These are phyloP conservation scores for Grammomys surdaster DNA, from an alignment of 2,113 vertebrate species.

Conservation along the genomic window DNA sequence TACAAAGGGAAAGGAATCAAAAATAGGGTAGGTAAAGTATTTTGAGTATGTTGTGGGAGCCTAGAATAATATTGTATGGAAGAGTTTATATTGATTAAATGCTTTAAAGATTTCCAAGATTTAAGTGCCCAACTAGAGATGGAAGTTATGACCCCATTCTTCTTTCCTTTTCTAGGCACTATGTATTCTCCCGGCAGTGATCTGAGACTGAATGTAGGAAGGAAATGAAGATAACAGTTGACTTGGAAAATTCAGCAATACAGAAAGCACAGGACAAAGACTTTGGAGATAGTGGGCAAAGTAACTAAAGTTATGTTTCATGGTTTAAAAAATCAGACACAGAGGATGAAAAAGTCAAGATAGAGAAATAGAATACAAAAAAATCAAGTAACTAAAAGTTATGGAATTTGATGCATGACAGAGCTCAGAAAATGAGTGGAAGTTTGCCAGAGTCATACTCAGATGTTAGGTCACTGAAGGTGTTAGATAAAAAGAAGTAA, in stretches of 20 bases:
- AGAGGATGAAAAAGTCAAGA: background rate
- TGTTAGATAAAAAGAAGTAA: background rate
- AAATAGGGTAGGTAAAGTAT: background rate
- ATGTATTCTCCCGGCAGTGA: background rate
- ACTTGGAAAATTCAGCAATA: background rate
- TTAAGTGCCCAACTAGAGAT: background rate
- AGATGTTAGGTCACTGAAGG: background rate
- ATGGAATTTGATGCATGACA: background rate
- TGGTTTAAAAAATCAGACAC: background rate
- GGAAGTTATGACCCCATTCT: background rate
- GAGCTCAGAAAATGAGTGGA: background rate
- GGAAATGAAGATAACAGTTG: background rate
- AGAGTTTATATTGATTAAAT: constrained; percentile 22
- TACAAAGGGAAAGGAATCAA: constrained; percentile 1
- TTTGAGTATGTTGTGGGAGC: background rate
- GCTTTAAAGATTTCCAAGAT: constrained; percentile 47
- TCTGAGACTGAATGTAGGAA: background rate
- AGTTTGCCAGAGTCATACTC: background rate
- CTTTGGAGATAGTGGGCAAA: background rate
- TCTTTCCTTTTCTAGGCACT: background rate
- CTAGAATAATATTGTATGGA: background rate
- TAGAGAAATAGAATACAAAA: background rate
- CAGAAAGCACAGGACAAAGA: background rate
- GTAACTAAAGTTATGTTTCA: background rate
- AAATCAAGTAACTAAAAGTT: background rate